phyloP scores from a whole-genome alignment of 2,113 vertebrate species.

The Quiscalus mexicanus region DNA sequence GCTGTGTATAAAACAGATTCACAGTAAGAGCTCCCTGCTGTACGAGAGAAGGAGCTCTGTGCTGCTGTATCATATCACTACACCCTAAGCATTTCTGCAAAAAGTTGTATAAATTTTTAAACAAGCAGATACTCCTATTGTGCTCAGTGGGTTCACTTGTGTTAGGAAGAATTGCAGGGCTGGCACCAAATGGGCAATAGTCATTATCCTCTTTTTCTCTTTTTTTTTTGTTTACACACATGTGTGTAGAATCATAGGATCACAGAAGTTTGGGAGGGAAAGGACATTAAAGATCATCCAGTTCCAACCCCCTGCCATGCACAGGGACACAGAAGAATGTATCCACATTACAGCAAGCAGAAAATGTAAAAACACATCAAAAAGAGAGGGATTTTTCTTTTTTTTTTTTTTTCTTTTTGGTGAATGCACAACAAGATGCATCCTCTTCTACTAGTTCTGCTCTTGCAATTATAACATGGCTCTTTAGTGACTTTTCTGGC shows the following conservation, averaged over 20 bases:
- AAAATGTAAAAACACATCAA: neutral
- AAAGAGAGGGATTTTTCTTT: neutral
- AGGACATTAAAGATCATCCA: neutral
- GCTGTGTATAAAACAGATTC: neutral
- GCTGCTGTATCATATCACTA: neutral
- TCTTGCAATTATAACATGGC: neutral
- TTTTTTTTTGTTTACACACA: fast-evolving
- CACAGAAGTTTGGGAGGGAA: neutral
- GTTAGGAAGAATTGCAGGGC: neutral
- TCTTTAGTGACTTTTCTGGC: neutral
- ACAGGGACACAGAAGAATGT: neutral
- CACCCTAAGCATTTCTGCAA: neutral
- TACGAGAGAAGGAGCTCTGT: neutral
- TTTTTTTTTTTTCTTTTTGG: neutral
- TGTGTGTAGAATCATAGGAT: neutral
- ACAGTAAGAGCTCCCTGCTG: neutral
- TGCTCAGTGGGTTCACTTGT: conserved; percentile 4
- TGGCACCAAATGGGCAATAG: neutral
- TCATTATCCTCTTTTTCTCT: neutral
- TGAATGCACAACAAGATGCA: neutral
- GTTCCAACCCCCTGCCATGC: neutral
- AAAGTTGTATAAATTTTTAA: conserved; percentile 43
- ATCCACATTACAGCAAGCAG: neutral
- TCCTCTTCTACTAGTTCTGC: neutral
- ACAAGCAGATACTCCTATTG: conserved; percentile 29